Conservation (phyloP, 2,797 vertebrate species). For the Arnoldichthys spilopterus region DNA sequence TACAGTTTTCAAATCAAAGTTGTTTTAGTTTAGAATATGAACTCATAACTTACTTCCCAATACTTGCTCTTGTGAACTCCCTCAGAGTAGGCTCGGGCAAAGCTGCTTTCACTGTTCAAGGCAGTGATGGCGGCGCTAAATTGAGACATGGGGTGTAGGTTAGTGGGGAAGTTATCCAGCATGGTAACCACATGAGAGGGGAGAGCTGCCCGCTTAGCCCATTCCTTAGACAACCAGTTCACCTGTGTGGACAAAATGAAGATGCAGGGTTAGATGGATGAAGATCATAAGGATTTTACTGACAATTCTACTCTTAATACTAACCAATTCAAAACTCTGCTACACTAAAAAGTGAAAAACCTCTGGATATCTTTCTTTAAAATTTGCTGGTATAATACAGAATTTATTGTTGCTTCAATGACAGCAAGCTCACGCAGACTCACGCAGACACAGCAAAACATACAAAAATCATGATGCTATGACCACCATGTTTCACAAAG, state of each 20-base stretch:
- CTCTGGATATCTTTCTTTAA: too few relatives aligned
- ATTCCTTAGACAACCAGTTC: conserved; percentile 92
- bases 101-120: conserved; percentile 95
- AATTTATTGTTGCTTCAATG: too few relatives aligned
- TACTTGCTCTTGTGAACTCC: conserved; percentile 92
- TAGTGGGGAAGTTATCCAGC: conserved; percentile 97
- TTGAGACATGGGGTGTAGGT: conserved; percentile 97
- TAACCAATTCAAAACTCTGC: too few relatives aligned
- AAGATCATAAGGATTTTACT: neutral
- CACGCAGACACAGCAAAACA: too few relatives aligned
- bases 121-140: conserved; percentile 94
- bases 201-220: conserved; percentile 93
- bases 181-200: conserved; percentile 97
- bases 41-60: conserved; percentile 88
- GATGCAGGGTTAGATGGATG: neutral
- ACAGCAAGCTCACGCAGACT: too few relatives aligned
- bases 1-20: neutral
- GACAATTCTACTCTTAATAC: neutral
- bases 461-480: too few relatives aligned
- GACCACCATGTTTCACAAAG: too few relatives aligned
- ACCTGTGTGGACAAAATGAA: conserved; percentile 72
- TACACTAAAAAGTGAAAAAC: too few relatives aligned
- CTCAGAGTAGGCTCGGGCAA: conserved; percentile 91
- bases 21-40: neutral
- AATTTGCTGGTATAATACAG: too few relatives aligned